Percentiles rank a stretch among this genome's conserved stretches.
These are phyloP conservation scores for Mellilla xanthometata DNA, from an alignment of 2,888 invertebrate species.

Conservation along the genomic window DNA sequence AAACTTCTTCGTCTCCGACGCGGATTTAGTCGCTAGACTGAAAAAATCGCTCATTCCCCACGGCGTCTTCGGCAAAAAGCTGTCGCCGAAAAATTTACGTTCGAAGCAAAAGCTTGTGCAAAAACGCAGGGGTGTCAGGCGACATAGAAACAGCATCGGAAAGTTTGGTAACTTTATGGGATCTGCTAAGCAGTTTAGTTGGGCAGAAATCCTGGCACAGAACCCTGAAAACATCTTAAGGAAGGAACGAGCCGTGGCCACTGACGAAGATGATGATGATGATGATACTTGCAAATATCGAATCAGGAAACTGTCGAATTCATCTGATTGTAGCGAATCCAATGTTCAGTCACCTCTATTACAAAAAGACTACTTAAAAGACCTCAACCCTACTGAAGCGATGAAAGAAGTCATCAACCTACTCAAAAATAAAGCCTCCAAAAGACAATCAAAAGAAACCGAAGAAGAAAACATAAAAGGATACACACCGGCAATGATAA, in stretches of 20 bases:
- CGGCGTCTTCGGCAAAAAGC: constrained; percentile 71
- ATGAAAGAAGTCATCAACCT: constrained; percentile 86
- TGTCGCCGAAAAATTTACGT: constrained; percentile 85
- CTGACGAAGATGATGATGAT: constrained; percentile 46
- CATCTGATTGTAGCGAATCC: constrained; percentile 60
- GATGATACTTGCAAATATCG: constrained; percentile 70
- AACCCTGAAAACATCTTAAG: constrained; percentile 85
- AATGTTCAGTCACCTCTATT: constrained; percentile 59
- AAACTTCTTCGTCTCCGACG: constrained; percentile 76
- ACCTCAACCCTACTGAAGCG: constrained; percentile 86
- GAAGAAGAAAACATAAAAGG: constrained; percentile 58
- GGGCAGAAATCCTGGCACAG: constrained; percentile 85
- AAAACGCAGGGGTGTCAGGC: constrained; percentile 69
- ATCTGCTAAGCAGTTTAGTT: constrained; percentile 82
- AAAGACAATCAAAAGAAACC: constrained; percentile 51
- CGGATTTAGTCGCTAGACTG: constrained; percentile 68
- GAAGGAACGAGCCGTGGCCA: constrained; percentile 69
- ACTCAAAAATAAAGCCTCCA: constrained; percentile 79
- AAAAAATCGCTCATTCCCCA: constrained; percentile 78
- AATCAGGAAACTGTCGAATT: constrained; percentile 68
- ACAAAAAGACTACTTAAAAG: constrained; percentile 72
- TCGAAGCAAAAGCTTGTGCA: constrained; percentile 78
- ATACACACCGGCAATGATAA: constrained; percentile 83
- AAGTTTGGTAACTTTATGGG: constrained; percentile 80
- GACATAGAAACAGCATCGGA: constrained; percentile 70